Conservation (phyloP, 1,140 invertebrate species). For the Neocloeon triangulifer region DNA sequence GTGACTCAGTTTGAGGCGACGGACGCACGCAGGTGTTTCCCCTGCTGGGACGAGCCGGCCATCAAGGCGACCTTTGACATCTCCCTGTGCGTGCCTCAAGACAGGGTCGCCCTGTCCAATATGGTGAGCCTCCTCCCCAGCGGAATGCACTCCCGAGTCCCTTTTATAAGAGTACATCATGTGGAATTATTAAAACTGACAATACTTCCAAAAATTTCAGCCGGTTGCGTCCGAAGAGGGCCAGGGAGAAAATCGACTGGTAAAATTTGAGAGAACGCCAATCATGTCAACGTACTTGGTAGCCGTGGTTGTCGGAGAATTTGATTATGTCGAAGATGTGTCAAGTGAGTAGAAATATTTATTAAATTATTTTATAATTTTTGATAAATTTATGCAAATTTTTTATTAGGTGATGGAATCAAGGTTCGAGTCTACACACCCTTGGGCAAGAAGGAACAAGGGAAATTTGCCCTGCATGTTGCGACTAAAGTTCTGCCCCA, state of each 20-base stretch:
- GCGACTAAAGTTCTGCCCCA: constrained; percentile 69
- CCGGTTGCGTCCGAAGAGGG: constrained; percentile 28
- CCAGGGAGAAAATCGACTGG: constrained; percentile 24
- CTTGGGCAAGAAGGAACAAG: constrained; percentile 77
- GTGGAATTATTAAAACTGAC: background rate
- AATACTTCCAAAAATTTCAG: background rate
- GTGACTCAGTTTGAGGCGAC: constrained; percentile 89
- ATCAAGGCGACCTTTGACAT: constrained; percentile 90
- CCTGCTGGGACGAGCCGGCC: constrained; percentile 94
- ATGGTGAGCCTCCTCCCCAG: too few relatives aligned
- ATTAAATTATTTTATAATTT: too few relatives aligned
- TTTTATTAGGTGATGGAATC: constrained; percentile 69
- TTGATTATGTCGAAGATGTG: constrained; percentile 70
- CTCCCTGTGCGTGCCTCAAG: constrained; percentile 49
- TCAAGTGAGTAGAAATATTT: too few relatives aligned
- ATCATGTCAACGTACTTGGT: constrained; percentile 94
- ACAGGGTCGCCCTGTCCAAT: constrained; percentile 72
- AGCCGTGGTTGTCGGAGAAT: constrained; percentile 82
- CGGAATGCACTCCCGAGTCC: too few relatives aligned
- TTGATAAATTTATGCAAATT: too few relatives aligned
- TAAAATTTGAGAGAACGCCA: constrained; percentile 68
- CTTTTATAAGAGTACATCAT: background rate
- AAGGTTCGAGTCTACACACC: constrained; percentile 80
- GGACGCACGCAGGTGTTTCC: constrained; percentile 81
- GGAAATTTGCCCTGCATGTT: constrained; percentile 71